A percentile compares a stretch with the other conserved stretches of the same genome.
Evolutionary conservation across 2,888 invertebrate species (phyloP).

Genomic region (Rhamnusium bicolor): DNA sequence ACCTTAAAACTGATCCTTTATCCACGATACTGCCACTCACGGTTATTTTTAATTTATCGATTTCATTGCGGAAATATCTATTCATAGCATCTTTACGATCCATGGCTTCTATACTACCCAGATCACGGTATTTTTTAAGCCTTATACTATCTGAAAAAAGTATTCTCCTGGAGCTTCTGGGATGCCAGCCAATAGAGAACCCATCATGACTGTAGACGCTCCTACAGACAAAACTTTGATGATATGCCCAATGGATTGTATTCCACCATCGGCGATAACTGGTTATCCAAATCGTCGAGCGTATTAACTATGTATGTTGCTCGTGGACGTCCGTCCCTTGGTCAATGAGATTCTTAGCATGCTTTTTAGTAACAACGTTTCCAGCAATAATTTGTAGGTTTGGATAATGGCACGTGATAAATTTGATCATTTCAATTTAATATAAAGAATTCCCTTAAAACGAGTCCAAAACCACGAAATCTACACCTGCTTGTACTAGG

Average conservation of each 20-base stretch:
- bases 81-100: conserved; percentile 93
- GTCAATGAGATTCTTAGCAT: conserved; percentile 97
- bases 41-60: too few relatives aligned
- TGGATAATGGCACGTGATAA: too few relatives aligned
- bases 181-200: conserved; percentile 96
- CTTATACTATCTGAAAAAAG: conserved; percentile 97
- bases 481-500: too few relatives aligned
- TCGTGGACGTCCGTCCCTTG: conserved; percentile 98
- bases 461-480: too few relatives aligned
- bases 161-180: conserved; percentile 99
- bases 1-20: too few relatives aligned
- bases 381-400: too few relatives aligned
- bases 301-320: conserved; percentile 96
- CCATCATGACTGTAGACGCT: conserved; percentile 98
- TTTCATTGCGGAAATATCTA: conserved; percentile 73
- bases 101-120: conserved; percentile 99
- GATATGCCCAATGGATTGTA: conserved; percentile 96
- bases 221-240: conserved; percentile 95
- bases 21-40: too few relatives aligned
- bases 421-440: too few relatives aligned
- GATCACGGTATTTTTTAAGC: conserved; percentile 98
- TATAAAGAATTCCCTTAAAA: too few relatives aligned
- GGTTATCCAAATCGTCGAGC: conserved; percentile 89
- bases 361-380: conserved; percentile 97
- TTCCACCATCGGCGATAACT: conserved; percentile 98